These are phyloP conservation scores for Carduelis carduelis DNA, from an alignment of 2,797 vertebrate genomes.

Conservation along the genomic window DNA sequence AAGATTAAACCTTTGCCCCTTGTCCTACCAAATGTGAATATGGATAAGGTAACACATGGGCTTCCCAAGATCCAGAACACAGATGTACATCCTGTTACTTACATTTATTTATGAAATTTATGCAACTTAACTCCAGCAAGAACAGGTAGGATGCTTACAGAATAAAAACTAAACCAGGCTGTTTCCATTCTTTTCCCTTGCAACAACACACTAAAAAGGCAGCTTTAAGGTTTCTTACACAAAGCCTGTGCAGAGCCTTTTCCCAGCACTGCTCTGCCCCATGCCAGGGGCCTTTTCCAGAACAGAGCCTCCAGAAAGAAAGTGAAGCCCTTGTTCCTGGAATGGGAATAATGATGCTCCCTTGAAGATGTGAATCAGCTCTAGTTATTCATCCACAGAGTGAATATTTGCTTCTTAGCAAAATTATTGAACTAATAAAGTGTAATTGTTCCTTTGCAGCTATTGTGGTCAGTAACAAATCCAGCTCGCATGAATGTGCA, in stretches of 20 bases:
- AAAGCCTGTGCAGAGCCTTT: background rate
- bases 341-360: background rate
- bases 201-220: background rate
- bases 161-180: background rate
- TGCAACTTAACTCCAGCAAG: background rate
- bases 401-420: constrained; percentile 50
- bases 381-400: background rate
- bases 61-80: background rate
- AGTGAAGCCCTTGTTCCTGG: background rate
- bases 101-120: background rate
- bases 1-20: background rate
- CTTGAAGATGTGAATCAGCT: background rate
- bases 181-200: background rate
- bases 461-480: constrained; percentile 66
- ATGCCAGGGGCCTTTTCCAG: background rate
- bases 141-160: background rate
- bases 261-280: background rate
- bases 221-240: background rate
- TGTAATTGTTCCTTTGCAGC: constrained; percentile 66
- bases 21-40: background rate
- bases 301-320: background rate
- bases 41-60: background rate
- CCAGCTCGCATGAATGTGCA: constrained; percentile 40
- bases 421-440: constrained; percentile 70
- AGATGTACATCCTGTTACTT: background rate